Evolutionary conservation across 2,113 vertebrate genomes (phyloP).

Genomic region (Beaufortia kweichowensis): DNA sequence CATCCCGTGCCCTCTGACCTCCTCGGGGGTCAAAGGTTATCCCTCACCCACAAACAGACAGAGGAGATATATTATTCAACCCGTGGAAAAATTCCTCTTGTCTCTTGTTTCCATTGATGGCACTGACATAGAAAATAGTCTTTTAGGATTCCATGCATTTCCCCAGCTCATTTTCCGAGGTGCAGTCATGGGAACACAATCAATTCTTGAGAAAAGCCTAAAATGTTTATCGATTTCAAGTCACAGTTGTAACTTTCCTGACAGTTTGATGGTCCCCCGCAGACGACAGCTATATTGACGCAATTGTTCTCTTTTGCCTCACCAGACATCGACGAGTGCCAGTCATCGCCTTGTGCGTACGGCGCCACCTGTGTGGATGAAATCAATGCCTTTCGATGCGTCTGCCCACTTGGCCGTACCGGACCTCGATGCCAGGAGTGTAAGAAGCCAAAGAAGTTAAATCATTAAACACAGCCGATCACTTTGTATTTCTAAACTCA

Average conservation of each 20-base stretch:
- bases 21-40: conserved; percentile 66
- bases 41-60: conserved; percentile 56
- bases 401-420: conserved; percentile 85
- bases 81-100: conserved; percentile 69
- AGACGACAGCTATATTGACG: not conserved
- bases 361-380: conserved; percentile 94
- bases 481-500: not conserved
- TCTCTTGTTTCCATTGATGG: conserved; percentile 53
- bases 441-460: conserved; percentile 62
- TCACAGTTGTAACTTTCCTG: not conserved
- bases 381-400: conserved; percentile 90
- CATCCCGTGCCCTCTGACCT: conserved; percentile 64
- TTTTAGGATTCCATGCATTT: conserved; percentile 47
- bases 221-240: conserved; percentile 18
- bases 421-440: conserved; percentile 91
- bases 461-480: not conserved
- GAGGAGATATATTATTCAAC: conserved; percentile 72
- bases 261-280: not conserved
- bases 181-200: not conserved
- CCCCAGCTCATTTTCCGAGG: conserved; percentile 14
- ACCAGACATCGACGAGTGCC: conserved; percentile 93
- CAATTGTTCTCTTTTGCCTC: not conserved
- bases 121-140: conserved; percentile 29
- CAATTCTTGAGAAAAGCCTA: not conserved
- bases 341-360: conserved; percentile 92